Evolutionary conservation across 2,888 invertebrate genomes (phyloP).

Genomic region (Tupiocoris notatus): DNA sequence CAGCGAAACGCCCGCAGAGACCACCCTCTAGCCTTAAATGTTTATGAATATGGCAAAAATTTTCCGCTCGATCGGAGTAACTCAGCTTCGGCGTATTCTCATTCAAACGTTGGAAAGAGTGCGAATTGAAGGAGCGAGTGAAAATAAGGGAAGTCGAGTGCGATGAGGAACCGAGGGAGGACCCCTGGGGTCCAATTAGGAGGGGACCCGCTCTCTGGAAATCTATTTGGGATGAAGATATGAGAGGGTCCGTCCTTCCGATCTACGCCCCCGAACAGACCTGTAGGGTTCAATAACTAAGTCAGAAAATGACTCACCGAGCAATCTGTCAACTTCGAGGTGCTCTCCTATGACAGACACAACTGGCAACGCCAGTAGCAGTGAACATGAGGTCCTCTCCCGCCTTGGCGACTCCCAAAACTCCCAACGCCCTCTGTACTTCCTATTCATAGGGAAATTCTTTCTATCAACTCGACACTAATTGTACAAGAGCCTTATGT

Average conservation of each 20-base stretch:
- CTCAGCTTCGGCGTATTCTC: not conserved
- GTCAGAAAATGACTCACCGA: conserved; percentile 42
- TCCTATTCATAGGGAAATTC: conserved; percentile 39
- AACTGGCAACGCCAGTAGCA: no score
- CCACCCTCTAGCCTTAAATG: not conserved
- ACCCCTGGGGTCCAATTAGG: conserved; percentile 40
- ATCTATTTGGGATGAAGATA: conserved; percentile 32
- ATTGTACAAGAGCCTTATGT: conserved; percentile 30
- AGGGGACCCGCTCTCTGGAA: conserved; percentile 28
- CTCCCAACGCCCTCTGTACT: conserved; percentile 2
- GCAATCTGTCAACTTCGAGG: conserved; percentile 37
- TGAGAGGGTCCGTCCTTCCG: conserved; percentile 12
- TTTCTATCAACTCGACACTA: conserved; percentile 42
- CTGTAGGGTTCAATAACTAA: conserved; percentile 32
- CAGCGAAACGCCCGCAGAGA: not conserved
- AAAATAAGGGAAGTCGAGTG: not conserved
- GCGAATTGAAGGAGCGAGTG: not conserved
- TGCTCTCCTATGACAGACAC: conserved; percentile 37
- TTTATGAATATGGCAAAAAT: conserved; percentile 37
- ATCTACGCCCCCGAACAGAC: not conserved
- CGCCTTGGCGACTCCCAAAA: not conserved
- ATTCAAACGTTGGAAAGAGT: not conserved
- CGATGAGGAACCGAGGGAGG: conserved; percentile 4
- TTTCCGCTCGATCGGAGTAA: conserved; percentile 27
- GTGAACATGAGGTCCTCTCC: conserved; percentile 5